A percentile compares a stretch with the other conserved stretches of the same genome.
phyloP scores from a whole-genome alignment of 2,888 invertebrate species.

The Palloptera scutellata region DNA sequence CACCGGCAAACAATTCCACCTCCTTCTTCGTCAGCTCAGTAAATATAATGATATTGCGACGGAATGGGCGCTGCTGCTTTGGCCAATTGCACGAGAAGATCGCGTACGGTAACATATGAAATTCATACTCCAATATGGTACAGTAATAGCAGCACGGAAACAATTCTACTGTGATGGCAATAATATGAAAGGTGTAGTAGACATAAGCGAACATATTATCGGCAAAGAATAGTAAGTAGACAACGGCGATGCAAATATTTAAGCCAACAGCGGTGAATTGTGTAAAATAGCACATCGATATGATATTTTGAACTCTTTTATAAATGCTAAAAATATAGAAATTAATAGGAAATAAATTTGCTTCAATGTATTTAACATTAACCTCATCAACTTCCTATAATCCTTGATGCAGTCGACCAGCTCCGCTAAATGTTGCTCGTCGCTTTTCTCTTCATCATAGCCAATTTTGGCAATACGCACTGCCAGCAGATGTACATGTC shows the following conservation, averaged over 20 bases:
- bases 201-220: constrained; percentile 34
- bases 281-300: constrained; percentile 29
- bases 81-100: constrained; percentile 43
- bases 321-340: constrained; percentile 32
- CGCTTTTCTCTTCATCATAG: constrained; percentile 22
- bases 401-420: constrained; percentile 39
- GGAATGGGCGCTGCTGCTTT: constrained; percentile 30
- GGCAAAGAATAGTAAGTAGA: constrained; percentile 37
- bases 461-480: constrained; percentile 39
- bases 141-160: constrained; percentile 42
- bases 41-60: constrained; percentile 34
- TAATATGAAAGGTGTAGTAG: constrained; percentile 32
- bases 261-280: constrained; percentile 35
- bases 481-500: constrained; percentile 38
- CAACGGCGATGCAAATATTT: constrained; percentile 36
- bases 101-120: constrained; percentile 36
- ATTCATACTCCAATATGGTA: constrained; percentile 37
- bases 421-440: constrained; percentile 38
- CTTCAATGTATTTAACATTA: constrained; percentile 3
- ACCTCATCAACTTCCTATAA: constrained; percentile 40
- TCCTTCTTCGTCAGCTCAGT: constrained; percentile 29
- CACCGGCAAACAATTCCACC: constrained; percentile 34
- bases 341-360: neutral
- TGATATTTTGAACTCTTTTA: constrained; percentile 23
- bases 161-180: constrained; percentile 35